Evolutionary conservation across 1,140 invertebrate species (phyloP).

Genomic region (Steinernema feltiae): DNA sequence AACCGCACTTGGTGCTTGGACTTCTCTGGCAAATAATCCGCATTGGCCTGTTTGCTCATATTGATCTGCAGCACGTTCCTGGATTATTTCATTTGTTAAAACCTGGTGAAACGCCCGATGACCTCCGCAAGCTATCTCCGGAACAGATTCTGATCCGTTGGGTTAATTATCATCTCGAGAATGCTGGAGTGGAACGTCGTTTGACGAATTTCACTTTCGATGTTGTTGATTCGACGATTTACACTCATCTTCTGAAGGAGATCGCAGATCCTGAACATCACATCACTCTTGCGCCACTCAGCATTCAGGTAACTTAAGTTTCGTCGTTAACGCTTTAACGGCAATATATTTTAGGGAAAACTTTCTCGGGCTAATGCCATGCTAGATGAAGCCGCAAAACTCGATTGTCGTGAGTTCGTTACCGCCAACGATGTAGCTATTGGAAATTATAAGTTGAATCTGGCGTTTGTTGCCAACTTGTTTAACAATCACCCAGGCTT

Average conservation of each 20-base stretch:
- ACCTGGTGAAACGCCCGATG: slow-evolving; percentile 87
- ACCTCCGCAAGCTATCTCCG: slow-evolving; percentile 88
- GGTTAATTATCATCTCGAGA: slow-evolving; percentile 93
- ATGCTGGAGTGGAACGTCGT: slow-evolving; percentile 60
- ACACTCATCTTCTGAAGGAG: slow-evolving; percentile 84
- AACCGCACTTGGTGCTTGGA: slow-evolving; percentile 88
- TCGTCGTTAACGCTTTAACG: slow-evolving; percentile 6
- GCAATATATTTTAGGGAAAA: slow-evolving; percentile 40
- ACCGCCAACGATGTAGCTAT: slow-evolving; percentile 87
- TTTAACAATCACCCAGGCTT: slow-evolving; percentile 94
- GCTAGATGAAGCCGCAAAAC: slow-evolving; percentile 89
- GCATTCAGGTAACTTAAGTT: slow-evolving; percentile 52
- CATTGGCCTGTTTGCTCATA: slow-evolving; percentile 94
- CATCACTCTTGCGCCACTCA: slow-evolving; percentile 75
- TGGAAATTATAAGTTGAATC: slow-evolving; percentile 93
- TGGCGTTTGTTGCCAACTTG: slow-evolving; percentile 96
- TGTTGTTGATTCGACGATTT: slow-evolving; percentile 89
- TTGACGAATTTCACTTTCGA: slow-evolving; percentile 91
- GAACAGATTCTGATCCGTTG: slow-evolving; percentile 91
- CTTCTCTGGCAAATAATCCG: slow-evolving; percentile 97
- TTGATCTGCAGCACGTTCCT: slow-evolving; percentile 90
- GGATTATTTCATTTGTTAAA: slow-evolving; percentile 80
- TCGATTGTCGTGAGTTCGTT: slow-evolving; percentile 88
- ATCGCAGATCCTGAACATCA: slow-evolving; percentile 80
- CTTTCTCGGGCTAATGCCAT: slow-evolving; percentile 82